phyloP scores from a whole-genome alignment of 2,888 invertebrate genomes.

The Ryuthela nishihirai region DNA sequence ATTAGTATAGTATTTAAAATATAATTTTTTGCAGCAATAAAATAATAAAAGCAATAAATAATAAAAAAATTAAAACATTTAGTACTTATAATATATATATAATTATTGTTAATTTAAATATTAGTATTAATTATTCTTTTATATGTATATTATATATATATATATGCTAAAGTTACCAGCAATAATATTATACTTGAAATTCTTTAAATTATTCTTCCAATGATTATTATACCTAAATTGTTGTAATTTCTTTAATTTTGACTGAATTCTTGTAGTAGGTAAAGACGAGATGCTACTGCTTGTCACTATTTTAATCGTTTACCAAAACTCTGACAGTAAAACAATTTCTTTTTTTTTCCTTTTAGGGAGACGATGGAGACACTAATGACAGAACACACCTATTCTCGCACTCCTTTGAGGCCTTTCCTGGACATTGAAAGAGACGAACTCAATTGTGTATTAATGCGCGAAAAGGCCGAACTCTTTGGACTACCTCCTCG shows the following conservation, averaged over 20 bases:
- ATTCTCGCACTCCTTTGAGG: conserved; percentile 28
- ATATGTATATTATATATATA: no score
- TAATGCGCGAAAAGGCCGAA: conserved; percentile 28
- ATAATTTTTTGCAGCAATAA: neutral
- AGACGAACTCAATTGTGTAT: conserved; percentile 23
- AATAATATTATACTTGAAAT: no score
- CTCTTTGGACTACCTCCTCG: conserved; percentile 1
- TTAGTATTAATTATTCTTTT: no score
- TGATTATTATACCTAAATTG: no score
- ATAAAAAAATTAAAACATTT: neutral
- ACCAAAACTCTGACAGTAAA: no score
- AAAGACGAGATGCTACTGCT: no score
- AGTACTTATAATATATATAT: neutral
- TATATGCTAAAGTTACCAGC: no score
- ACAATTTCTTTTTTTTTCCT: no score
- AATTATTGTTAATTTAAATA: neutral
- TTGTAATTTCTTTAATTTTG: no score
- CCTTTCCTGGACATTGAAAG: conserved; percentile 28
- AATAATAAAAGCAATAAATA: neutral
- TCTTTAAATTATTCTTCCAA: no score
- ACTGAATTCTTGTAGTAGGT: no score
- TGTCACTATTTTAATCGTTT: no score
- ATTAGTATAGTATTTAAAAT: neutral
- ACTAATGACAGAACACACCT: conserved; percentile 40
- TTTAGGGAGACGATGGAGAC: conserved; percentile 76